phyloP scores from a whole-genome alignment of 2,113 vertebrate genomes.

The Lasiurus borealis region DNA sequence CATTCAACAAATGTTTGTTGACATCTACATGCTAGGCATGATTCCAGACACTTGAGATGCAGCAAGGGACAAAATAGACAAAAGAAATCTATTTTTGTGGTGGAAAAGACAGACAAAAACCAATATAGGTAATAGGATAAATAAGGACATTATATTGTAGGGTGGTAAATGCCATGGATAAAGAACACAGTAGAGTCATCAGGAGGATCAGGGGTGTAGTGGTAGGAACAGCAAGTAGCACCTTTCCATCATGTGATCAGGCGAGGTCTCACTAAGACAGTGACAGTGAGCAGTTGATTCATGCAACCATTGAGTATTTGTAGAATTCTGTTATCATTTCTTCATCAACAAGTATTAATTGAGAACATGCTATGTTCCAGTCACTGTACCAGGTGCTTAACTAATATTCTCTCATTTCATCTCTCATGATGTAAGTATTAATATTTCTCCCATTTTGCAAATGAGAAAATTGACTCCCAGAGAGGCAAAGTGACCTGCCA shows the following conservation, averaged over 20 bases:
- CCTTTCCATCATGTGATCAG: neutral
- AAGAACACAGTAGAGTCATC: neutral
- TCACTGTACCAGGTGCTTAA: neutral
- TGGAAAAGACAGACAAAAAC: neutral
- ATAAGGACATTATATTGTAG: neutral
- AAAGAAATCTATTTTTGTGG: neutral
- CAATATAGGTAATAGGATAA: neutral
- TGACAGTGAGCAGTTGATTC: neutral
- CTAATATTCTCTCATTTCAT: neutral
- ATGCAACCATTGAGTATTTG: neutral
- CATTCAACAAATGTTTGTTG: neutral
- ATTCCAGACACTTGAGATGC: neutral
- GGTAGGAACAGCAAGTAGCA: fast-evolving
- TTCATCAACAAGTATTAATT: neutral
- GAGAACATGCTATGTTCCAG: neutral
- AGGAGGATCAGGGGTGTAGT: fast-evolving
- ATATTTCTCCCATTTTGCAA: neutral
- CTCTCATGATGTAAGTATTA: neutral
- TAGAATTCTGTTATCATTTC: neutral
- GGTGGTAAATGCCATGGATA: neutral
- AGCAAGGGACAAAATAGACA: neutral
- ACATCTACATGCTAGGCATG: neutral
- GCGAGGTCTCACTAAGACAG: neutral
- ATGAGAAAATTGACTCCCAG: neutral
- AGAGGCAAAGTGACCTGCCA: neutral